A percentile compares a stretch with the other conserved stretches of the same genome.
phyloP scores from a whole-genome alignment of 2,888 invertebrate species.

The Dasypogon diadema region DNA sequence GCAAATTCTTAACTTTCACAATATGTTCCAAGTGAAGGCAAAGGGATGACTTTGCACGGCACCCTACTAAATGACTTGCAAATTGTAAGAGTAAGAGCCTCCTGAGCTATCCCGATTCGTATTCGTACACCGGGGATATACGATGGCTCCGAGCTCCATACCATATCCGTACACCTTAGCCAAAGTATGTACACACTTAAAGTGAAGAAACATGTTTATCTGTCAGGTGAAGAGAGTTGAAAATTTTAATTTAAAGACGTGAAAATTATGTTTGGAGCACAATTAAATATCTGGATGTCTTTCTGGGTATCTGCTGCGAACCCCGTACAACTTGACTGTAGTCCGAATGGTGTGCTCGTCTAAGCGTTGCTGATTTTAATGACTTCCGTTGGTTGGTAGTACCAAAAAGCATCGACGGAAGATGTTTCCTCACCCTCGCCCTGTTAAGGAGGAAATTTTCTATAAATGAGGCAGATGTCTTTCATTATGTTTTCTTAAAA shows the following conservation, averaged over 20 bases:
- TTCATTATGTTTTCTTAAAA: conserved; percentile 17
- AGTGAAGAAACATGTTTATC: conserved; percentile 39
- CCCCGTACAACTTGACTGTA: background rate
- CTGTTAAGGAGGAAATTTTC: background rate
- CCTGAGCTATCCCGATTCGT: conserved; percentile 15
- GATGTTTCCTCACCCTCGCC: background rate
- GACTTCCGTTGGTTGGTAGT: conserved; percentile 8
- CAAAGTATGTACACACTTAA: background rate
- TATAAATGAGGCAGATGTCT: background rate
- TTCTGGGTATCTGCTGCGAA: background rate
- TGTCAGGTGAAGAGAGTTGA: conserved; percentile 6
- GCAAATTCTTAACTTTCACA: conserved; percentile 41
- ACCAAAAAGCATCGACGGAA: background rate
- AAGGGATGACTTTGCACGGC: conserved; percentile 21
- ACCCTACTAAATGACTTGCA: conserved; percentile 48
- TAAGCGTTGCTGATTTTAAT: conserved; percentile 25
- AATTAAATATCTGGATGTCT: conserved; percentile 50
- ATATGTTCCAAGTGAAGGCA: conserved; percentile 11
- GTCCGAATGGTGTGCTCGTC: background rate
- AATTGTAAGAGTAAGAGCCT: conserved; percentile 34
- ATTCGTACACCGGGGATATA: background rate
- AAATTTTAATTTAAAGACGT: conserved; percentile 52
- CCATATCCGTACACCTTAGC: background rate
- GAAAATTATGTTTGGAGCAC: conserved; percentile 53
- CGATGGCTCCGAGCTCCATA: background rate